Evolutionary conservation across 2,113 vertebrate genomes (phyloP), one percentile per base, ranked within the genome.

Genomic region (Rhadina sibilatrix): DNA sequence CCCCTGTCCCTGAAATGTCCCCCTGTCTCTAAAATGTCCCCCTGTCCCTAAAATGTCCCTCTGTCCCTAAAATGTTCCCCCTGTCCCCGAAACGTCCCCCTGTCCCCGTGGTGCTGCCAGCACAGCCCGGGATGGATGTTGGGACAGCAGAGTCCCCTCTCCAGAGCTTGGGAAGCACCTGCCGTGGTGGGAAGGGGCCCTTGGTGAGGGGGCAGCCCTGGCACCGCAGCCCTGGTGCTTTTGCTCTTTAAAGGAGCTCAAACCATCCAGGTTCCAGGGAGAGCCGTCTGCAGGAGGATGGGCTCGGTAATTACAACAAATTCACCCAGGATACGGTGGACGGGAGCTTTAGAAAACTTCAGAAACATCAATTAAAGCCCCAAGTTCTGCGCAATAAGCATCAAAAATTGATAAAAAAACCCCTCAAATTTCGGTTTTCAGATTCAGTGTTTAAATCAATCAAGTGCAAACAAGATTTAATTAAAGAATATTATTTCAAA

Each of bases 401-500:
- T 98, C 98, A 98, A 98, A 98, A 98, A 98, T 98, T 98, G 98
- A 98, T 98, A 98, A 98, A 98, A 98, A 97, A 38, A 38, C 37
- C 37, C 40, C 98, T 98, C 98, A 97, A 98, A 98, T 98, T 98
- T 97, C 98, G 98, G 97, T 98, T 98, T 98, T 98, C 98, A 98
- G 98, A 99, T 98, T 98, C 97, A 98, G 98, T 98, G 98, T 99
- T 99, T 99, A 99, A 99, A 99, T 99, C 98, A 99, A 99, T 99
- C 99, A 99, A 99, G 98, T 99, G 98, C 99, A 99, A 99, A 99
- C 98, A 99, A 98, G 99, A 99, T 99, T 99, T 99, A 99, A 99
- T 99, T 99, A 99, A 98, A 98, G 98, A 99, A 99, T 99, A 99
- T 99, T 98, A 99, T 99, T 99, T 99, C 98, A 99, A 99, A 99